Percentiles rank a stretch among this genome's conserved stretches.
Evolutionary conservation across 2,888 invertebrate species (phyloP).

Genomic region (Mythimna lalbum): DNA sequence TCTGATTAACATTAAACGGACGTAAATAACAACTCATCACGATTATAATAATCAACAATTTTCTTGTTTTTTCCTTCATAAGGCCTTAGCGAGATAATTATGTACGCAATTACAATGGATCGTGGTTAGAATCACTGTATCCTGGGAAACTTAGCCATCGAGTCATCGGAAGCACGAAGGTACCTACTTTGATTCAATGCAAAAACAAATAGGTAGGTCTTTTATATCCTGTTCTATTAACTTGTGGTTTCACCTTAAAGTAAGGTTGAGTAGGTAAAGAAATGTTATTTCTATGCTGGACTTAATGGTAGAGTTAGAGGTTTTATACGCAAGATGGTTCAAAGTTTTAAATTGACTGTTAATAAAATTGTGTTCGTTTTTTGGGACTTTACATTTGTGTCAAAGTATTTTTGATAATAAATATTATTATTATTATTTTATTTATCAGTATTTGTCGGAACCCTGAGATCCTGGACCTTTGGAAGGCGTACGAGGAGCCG

Average conservation of each 20-base stretch:
- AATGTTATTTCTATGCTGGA: neutral
- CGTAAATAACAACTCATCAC: constrained; percentile 30
- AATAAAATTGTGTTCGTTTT: too few species aligned
- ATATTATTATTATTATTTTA: too few species aligned
- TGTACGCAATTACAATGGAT: constrained; percentile 37
- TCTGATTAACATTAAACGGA: constrained; percentile 38
- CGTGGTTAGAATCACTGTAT: constrained; percentile 43
- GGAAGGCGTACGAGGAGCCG: too few species aligned
- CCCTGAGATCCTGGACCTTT: too few species aligned
- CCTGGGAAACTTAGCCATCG: constrained; percentile 51
- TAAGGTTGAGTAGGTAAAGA: constrained; percentile 4
- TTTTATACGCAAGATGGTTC: too few species aligned
- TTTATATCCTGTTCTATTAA: constrained; percentile 36
- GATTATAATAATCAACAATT: constrained; percentile 39
- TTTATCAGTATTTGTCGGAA: too few species aligned
- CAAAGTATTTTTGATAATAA: too few species aligned
- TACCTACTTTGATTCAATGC: constrained; percentile 29
- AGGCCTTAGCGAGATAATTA: constrained; percentile 39
- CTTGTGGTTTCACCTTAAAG: constrained; percentile 15
- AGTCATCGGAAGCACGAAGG: constrained; percentile 51
- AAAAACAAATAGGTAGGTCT: constrained; percentile 35
- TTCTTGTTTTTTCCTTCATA: constrained; percentile 46
- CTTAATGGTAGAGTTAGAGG: too few species aligned
- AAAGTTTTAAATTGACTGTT: too few species aligned
- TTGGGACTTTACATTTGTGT: too few species aligned